Base-by-base conservation (phyloP, 2,888 invertebrate genomes). In the Camponotus fellah region DNA sequence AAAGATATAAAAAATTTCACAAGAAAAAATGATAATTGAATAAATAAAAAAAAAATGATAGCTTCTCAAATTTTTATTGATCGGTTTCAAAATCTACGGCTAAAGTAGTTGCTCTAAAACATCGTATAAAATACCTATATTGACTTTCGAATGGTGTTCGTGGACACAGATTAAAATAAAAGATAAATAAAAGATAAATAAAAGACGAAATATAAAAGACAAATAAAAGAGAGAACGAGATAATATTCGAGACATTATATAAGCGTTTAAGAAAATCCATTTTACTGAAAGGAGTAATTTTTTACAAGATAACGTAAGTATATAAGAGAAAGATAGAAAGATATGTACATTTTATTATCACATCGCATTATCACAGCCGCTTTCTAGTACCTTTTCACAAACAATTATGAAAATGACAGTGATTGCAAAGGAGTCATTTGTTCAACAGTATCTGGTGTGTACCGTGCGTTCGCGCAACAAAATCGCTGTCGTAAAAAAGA, bases 371-470 rank as follows among this genome's bases (percentile, higher is more conserved):
- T 60, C 58, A 37, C 46, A 34, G 43, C 32, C 77, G 69, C 37
- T 71, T 60, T 79, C 77, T 79, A 46, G 34, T 46, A 21, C 71
- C 60, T 71, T 60, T 79, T 80, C 72, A 60, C 79, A 80, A 46
- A 80, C 79, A 37, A 80, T 80, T 71, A 71, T 17, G 72, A 80
- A 80, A 80, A 80, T 80, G 60, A 62, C 46, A 80, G 72, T 80
- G 60, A 1, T 80, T 46, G 46, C 72, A n/a, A 46, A 71, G 71
- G 60, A 62, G 72, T 60, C 77, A 79, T 79, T 68, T 79, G 68
- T 79, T 68, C 72, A 43, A 46, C 46, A 49, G 17, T 71, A 62
- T 71, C 34, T 21, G 1, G 17, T 17, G 79, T 46, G 69, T 26
- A n/a, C 34, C 34, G 71, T 32, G 21, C 21, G 34, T 69, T 79